Evolutionary conservation across 2,888 invertebrate genomes (phyloP).

Genomic region (Camponotus fellah): DNA sequence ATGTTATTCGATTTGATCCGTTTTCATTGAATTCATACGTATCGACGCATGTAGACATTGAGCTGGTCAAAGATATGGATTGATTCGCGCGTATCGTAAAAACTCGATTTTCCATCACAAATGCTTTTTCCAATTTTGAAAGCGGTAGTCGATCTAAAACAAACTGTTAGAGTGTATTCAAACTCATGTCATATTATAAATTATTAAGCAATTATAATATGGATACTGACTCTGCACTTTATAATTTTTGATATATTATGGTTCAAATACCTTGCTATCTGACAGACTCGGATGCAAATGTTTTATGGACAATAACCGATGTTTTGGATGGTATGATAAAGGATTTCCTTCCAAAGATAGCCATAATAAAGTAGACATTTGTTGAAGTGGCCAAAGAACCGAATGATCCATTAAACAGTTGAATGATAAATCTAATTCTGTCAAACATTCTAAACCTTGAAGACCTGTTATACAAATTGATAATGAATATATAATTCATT

Average conservation of each 20-base stretch:
- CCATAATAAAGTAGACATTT: conserved; percentile 87
- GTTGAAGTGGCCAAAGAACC: conserved; percentile 87
- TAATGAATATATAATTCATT: conserved; percentile 9
- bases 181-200: conserved; percentile 35
- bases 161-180: conserved; percentile 84
- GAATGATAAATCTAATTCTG: conserved; percentile 89
- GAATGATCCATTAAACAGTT: conserved; percentile 89
- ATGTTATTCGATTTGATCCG: conserved; percentile 55
- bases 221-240: not conserved
- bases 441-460: conserved; percentile 87
- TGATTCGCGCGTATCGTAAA: conserved; percentile 74
- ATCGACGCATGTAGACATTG: conserved; percentile 58
- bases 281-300: conserved; percentile 88
- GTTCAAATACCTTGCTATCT: conserved; percentile 84
- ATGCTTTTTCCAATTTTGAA: conserved; percentile 87
- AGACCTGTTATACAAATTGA: conserved; percentile 82
- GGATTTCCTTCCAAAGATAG: conserved; percentile 89
- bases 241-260: not conserved
- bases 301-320: conserved; percentile 87
- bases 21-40: conserved; percentile 41
- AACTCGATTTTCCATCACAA: conserved; percentile 81
- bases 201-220: not conserved
- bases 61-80: conserved; percentile 68
- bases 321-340: conserved; percentile 88
- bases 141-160: conserved; percentile 87